These are phyloP conservation scores for Tetranychus piercei DNA, from an alignment of 2,888 invertebrate species.

Conservation along the genomic window DNA sequence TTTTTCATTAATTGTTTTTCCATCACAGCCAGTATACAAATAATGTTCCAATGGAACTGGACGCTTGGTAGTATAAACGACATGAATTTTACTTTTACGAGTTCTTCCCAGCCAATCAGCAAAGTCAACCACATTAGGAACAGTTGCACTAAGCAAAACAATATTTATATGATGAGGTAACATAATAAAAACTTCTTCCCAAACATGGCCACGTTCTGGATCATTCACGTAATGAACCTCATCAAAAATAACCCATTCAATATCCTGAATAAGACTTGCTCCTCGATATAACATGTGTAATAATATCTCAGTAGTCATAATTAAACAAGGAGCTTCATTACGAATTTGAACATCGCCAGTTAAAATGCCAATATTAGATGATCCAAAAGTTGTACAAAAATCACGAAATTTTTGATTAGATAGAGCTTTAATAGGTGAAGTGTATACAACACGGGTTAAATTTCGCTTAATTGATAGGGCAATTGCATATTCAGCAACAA, in stretches of 20 bases:
- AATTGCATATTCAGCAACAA: conserved; percentile 97
- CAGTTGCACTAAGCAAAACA: conserved; percentile 91
- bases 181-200: conserved; percentile 56
- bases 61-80: conserved; percentile 74
- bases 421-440: conserved; percentile 94
- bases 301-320: conserved; percentile 95
- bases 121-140: conserved; percentile 52
- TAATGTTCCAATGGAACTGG: conserved; percentile 91
- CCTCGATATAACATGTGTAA: conserved; percentile 74
- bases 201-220: conserved; percentile 87
- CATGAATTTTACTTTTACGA: conserved; percentile 60
- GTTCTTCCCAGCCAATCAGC: conserved; percentile 31
- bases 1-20: conserved; percentile 45
- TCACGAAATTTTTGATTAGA: conserved; percentile 98
- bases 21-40: conserved; percentile 60
- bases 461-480: conserved; percentile 49
- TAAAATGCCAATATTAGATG: conserved; percentile 57
- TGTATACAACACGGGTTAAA: conserved; percentile 59
- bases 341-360: conserved; percentile 40
- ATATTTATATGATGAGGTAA: conserved; percentile 84
- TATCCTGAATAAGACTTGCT: conserved; percentile 79
- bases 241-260: conserved; percentile 97
- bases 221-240: conserved; percentile 99
- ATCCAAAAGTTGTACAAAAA: conserved; percentile 74
- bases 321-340: conserved; percentile 66